These are phyloP conservation scores for Drosophila sulfurigaster DNA, from an alignment of 1,140 invertebrate species.

Conservation along the genomic window DNA sequence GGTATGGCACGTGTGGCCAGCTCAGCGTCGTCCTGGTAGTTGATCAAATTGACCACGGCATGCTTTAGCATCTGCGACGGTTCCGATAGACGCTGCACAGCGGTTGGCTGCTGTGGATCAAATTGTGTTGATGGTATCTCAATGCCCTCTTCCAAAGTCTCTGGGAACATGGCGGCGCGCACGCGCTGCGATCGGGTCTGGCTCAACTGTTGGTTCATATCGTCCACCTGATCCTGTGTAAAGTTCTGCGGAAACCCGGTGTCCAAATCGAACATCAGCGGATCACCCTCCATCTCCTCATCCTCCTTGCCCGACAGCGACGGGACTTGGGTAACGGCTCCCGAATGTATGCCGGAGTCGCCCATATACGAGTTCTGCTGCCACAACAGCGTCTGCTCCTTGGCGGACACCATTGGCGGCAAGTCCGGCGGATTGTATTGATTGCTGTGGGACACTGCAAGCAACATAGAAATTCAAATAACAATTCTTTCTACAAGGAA, in stretches of 20 bases:
- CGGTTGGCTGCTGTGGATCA: conserved; percentile 96
- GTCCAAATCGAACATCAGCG: conserved; percentile 95
- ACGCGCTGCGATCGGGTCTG: conserved; percentile 98
- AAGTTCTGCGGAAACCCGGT: conserved; percentile 95
- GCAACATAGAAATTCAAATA: conserved; percentile 6
- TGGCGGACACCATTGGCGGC: conserved; percentile 92
- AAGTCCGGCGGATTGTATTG: conserved; percentile 93
- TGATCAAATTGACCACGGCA: conserved; percentile 99
- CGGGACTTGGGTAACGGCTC: conserved; percentile 96
- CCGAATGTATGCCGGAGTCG: conserved; percentile 98
- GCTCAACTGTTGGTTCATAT: conserved; percentile 98
- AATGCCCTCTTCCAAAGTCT: conserved; percentile 98
- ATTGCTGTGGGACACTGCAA: conserved; percentile 91
- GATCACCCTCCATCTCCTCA: conserved; percentile 92
- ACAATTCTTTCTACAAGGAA: background rate
- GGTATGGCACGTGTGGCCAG: conserved; percentile 98
- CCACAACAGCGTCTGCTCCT: conserved; percentile 97
- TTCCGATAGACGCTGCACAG: conserved; percentile 97
- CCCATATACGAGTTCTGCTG: conserved; percentile 96
- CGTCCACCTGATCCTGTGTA: conserved; percentile 97
- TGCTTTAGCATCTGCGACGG: conserved; percentile 98
- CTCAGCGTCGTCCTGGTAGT: conserved; percentile 99
- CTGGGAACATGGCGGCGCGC: conserved; percentile 99
- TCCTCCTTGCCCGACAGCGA: conserved; percentile 95
- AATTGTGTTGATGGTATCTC: conserved; percentile 98